A percentile compares a stretch with the other conserved stretches of the same genome.
Evolutionary conservation across 2,797 vertebrate species (phyloP).

Genomic region (Acropternis orthonyx): DNA sequence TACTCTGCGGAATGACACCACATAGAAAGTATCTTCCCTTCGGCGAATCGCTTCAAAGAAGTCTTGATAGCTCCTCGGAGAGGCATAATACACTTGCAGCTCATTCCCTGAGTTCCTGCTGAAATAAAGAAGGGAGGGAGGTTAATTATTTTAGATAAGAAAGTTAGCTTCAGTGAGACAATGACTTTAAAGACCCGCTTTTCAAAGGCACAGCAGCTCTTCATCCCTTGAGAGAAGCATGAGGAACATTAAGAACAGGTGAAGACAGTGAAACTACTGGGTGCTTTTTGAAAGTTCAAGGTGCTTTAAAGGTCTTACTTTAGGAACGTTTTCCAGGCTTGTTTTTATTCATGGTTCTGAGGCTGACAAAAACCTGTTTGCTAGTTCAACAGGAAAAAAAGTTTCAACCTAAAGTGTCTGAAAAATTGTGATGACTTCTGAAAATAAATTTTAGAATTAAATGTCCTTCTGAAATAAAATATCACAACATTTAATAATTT

Average conservation of each 20-base stretch:
- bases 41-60: constrained; percentile 92
- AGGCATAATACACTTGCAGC: constrained; percentile 92
- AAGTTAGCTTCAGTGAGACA: background rate
- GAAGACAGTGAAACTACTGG: background rate
- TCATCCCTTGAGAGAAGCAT: background rate
- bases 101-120: constrained; percentile 85
- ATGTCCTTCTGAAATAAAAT: background rate
- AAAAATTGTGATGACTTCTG: background rate
- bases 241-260: background rate
- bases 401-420: background rate
- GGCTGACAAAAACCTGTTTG: background rate
- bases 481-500: background rate
- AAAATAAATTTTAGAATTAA: background rate
- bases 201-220: background rate
- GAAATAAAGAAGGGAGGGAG: background rate
- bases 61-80: constrained; percentile 86
- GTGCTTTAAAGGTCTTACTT: background rate
- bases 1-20: constrained; percentile 96
- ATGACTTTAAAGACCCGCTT: background rate
- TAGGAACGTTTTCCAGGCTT: background rate
- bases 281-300: background rate
- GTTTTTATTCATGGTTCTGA: background rate
- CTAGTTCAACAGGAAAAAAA: background rate
- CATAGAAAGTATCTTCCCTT: constrained; percentile 92
- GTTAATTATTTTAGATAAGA: background rate